Evolutionary conservation across 1,140 invertebrate genomes (phyloP).

Genomic region (Bombus ignitus): DNA sequence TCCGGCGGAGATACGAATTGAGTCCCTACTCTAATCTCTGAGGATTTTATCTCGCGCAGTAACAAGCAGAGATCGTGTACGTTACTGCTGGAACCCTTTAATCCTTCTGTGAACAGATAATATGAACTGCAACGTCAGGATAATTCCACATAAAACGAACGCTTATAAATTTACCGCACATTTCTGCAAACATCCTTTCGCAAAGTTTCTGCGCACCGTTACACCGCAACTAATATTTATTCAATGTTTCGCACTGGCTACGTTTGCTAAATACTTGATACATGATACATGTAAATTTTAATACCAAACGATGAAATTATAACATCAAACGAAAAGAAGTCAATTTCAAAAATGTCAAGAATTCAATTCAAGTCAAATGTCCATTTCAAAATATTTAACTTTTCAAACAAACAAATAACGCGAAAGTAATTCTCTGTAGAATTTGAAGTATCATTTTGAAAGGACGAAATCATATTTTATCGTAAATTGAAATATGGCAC

Average conservation of each 20-base stretch:
- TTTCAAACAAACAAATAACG: background rate
- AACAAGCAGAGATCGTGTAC: slow-evolving; percentile 50
- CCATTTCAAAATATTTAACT: background rate
- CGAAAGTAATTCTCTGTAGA: no score
- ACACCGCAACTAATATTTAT: background rate
- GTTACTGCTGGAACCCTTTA: slow-evolving; percentile 57
- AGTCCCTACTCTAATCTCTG: slow-evolving; percentile 58
- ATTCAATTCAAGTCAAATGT: no score
- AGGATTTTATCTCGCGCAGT: slow-evolving; percentile 69
- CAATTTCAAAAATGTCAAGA: no score
- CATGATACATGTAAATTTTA: background rate
- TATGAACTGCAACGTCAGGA: slow-evolving; percentile 26
- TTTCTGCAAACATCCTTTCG: slow-evolving; percentile 33
- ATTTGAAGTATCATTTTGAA: no score
- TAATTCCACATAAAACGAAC: slow-evolving; percentile 36
- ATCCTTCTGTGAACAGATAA: slow-evolving; percentile 59
- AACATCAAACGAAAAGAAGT: background rate
- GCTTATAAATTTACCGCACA: slow-evolving; percentile 32
- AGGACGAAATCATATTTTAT: no score
- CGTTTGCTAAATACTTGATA: no score
- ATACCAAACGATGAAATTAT: background rate
- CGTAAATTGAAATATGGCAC: no score
- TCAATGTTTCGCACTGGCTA: background rate
- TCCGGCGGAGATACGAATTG: slow-evolving; percentile 68
- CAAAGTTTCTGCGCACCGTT: background rate